Percentiles rank a stretch among this genome's conserved stretches.
Conservation (phyloP, 1,140 invertebrate species). For the Zaprionus lachaisei region DNA sequence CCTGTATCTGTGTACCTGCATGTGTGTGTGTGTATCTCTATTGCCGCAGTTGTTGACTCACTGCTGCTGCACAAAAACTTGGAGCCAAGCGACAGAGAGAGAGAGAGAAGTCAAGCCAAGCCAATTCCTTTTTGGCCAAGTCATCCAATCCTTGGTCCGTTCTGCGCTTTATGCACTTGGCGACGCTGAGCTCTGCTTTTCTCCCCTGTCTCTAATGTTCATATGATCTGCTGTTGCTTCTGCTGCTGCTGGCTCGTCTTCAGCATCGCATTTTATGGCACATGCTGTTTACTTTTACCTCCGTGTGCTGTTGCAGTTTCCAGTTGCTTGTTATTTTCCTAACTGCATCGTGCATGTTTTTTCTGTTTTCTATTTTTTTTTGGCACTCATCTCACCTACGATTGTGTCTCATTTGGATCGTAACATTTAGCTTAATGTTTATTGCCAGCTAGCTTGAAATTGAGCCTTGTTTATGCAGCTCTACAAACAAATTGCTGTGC, state of each 20-base stretch:
- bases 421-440: conserved; percentile 77
- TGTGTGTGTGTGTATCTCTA: conserved; percentile 24
- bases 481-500: background rate
- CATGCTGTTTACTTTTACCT: conserved; percentile 57
- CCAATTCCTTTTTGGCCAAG: conserved; percentile 71
- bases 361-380: conserved; percentile 20
- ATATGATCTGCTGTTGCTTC: conserved; percentile 61
- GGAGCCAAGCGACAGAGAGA: conserved; percentile 30
- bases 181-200: conserved; percentile 11
- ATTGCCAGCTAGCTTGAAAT: conserved; percentile 44
- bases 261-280: conserved; percentile 68
- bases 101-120: conserved; percentile 46
- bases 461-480: conserved; percentile 17
- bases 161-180: conserved; percentile 69
- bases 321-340: conserved; percentile 43
- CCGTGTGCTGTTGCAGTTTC: conserved; percentile 34
- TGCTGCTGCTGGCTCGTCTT: background rate
- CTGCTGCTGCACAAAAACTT: conserved; percentile 46
- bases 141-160: conserved; percentile 65
- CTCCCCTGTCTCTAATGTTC: conserved; percentile 31
- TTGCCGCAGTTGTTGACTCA: conserved; percentile 76
- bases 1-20: conserved; percentile 20
- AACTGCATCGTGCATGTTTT: conserved; percentile 11
- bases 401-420: conserved; percentile 74
- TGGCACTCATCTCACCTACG: conserved; percentile 25